Conservation (phyloP, 2,113 vertebrate genomes). For the Mobula birostris region DNA sequence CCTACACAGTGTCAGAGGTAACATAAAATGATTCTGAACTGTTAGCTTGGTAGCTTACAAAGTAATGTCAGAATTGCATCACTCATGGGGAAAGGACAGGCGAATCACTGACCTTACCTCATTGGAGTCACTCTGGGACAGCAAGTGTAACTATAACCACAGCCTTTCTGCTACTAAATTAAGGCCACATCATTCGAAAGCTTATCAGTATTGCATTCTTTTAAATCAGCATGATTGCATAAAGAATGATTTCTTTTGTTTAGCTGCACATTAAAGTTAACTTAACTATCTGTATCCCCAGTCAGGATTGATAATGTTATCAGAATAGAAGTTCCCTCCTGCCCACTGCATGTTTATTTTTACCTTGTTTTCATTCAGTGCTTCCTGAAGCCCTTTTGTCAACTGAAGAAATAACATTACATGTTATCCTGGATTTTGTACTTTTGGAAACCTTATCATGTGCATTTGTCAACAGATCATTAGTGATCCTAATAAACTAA, state of each 20-base stretch:
- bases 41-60: neutral
- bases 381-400: slow-evolving; percentile 57
- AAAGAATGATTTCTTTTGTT: slow-evolving; percentile 36
- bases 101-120: neutral
- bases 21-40: neutral
- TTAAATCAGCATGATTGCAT: slow-evolving; percentile 31
- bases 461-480: slow-evolving; percentile 67
- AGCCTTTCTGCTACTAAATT: slow-evolving; percentile 30
- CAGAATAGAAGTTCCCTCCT: slow-evolving; percentile 31
- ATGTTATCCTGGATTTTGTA: slow-evolving; percentile 49
- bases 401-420: slow-evolving; percentile 47
- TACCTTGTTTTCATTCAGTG: slow-evolving; percentile 48
- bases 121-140: slow-evolving; percentile 4
- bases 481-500: slow-evolving; percentile 53
- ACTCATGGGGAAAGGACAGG: neutral
- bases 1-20: neutral
- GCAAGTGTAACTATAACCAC: slow-evolving; percentile 13
- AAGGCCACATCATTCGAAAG: slow-evolving; percentile 3
- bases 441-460: slow-evolving; percentile 50
- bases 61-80: neutral
- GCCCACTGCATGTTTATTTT: slow-evolving; percentile 24
- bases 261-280: slow-evolving; percentile 17
- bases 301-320: slow-evolving; percentile 33
- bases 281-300: slow-evolving; percentile 26
- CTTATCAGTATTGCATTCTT: slow-evolving; percentile 31